Percentiles rank a stretch among this genome's conserved stretches.
phyloP scores from a whole-genome alignment of 1,140 invertebrate species.

The Drosophila novamexicana region DNA sequence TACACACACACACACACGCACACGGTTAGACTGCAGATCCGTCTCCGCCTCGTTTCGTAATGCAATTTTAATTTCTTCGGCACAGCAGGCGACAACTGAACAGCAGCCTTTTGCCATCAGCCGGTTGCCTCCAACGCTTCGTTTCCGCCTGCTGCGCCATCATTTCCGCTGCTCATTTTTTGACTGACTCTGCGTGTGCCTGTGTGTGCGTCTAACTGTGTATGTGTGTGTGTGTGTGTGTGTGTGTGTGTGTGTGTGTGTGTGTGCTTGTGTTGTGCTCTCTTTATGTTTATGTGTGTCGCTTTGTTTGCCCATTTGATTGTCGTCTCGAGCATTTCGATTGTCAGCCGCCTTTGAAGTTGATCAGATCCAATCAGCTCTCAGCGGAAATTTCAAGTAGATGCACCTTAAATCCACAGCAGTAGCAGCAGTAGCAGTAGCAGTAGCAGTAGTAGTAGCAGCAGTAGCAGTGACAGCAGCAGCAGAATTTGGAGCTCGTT shows the following conservation, averaged over 20 bases:
- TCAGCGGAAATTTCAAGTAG: constrained; percentile 40
- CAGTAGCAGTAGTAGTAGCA: not conserved
- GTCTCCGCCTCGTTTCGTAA: constrained; percentile 54
- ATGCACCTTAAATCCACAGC: constrained; percentile 36
- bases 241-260: constrained; percentile 3
- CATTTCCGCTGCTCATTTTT: constrained; percentile 80
- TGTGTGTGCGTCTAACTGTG: constrained; percentile 28
- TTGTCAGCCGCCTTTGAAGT: constrained; percentile 51
- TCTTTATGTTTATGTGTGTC: constrained; percentile 51
- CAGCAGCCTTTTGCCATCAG: constrained; percentile 35
- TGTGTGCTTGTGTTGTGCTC: constrained; percentile 56
- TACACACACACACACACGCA: not conserved
- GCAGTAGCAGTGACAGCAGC: not conserved
- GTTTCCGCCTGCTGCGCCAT: constrained; percentile 72
- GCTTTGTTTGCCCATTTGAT: constrained; percentile 68
- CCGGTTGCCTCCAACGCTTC: constrained; percentile 51
- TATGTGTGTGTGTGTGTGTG: not conserved
- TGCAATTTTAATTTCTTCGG: constrained; percentile 80
- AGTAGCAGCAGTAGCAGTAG: not conserved
- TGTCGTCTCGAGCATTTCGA: constrained; percentile 61
- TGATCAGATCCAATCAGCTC: constrained; percentile 29
- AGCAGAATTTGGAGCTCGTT: not conserved
- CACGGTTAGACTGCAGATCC: constrained; percentile 37
- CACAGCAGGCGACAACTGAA: constrained; percentile 67
- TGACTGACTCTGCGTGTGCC: constrained; percentile 56